These are phyloP conservation scores for Drosophila parthenogenetica DNA, from an alignment of 2,888 invertebrate genomes.

Conservation along the genomic window DNA sequence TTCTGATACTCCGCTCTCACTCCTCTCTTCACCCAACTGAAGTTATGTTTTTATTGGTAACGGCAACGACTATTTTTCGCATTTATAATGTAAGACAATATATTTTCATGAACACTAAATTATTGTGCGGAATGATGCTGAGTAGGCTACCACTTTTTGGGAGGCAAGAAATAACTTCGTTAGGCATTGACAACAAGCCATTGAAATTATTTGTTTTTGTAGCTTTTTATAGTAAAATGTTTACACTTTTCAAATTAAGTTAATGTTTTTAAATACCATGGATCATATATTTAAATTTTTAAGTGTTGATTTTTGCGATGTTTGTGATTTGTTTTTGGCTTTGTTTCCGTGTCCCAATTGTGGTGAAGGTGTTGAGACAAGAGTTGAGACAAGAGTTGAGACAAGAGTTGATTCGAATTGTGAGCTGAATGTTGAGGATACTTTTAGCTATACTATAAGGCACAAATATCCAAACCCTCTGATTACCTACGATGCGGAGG, in stretches of 20 bases:
- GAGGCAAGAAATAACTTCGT: constrained; percentile 1
- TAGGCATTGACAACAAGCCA: constrained; percentile 35
- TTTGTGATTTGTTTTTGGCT: background rate
- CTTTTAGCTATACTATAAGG: constrained; percentile 45
- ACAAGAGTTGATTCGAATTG: no score
- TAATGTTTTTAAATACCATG: constrained; percentile 26
- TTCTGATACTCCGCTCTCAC: constrained; percentile 23
- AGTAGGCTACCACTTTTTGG: constrained; percentile 52
- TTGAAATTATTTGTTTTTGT: constrained; percentile 17
- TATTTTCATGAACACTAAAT: constrained; percentile 81
- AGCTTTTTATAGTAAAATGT: background rate
- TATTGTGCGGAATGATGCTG: constrained; percentile 45
- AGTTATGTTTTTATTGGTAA: constrained; percentile 65
- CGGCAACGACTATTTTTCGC: constrained; percentile 72
- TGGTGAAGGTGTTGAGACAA: no score
- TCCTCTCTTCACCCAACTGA: background rate
- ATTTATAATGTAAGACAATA: constrained; percentile 72
- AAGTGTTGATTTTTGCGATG: constrained; percentile 18
- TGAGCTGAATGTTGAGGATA: background rate
- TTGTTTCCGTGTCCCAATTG: background rate
- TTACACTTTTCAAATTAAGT: constrained; percentile 23
- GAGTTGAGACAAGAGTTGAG: no score
- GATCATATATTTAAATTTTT: constrained; percentile 39
- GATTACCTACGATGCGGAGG: constrained; percentile 63
- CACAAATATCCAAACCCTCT: constrained; percentile 58